These are phyloP conservation scores for Ctenosaura bakeri DNA, from an alignment of 2,797 vertebrate genomes.

Conservation along the genomic window DNA sequence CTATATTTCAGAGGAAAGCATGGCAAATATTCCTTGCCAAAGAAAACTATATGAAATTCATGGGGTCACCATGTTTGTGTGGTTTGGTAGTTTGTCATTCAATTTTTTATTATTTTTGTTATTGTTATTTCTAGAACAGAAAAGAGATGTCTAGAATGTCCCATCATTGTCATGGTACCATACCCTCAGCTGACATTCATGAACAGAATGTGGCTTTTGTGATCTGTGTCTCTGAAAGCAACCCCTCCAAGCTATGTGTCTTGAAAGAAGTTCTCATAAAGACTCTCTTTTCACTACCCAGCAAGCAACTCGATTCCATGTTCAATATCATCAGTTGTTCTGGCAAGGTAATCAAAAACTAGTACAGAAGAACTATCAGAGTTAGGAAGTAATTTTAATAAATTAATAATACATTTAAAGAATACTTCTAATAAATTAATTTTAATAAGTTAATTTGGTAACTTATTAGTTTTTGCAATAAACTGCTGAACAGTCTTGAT, in stretches of 20 bases:
- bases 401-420: no score
- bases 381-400: no score
- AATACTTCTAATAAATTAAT: no score
- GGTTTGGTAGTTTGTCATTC: not conserved
- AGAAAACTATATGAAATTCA: no score
- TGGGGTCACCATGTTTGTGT: not conserved
- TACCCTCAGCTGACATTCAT: slow-evolving; percentile 2
- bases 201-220: slow-evolving; percentile 39
- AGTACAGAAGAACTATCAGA: not conserved
- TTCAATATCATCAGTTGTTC: slow-evolving; percentile 44
- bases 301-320: not conserved
- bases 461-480: no score
- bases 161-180: not conserved
- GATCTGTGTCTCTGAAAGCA: slow-evolving; percentile 38
- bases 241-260: slow-evolving; percentile 22
- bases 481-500: no score
- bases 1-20: no score
- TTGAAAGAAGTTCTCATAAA: slow-evolving; percentile 25
- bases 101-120: not conserved
- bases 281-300: slow-evolving; percentile 25
- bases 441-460: no score
- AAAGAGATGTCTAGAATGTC: not conserved
- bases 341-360: slow-evolving; percentile 42
- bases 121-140: not conserved
- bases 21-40: no score